Base-by-base conservation (phyloP, 2,797 vertebrate genomes). In the Channallabes apus region DNA sequence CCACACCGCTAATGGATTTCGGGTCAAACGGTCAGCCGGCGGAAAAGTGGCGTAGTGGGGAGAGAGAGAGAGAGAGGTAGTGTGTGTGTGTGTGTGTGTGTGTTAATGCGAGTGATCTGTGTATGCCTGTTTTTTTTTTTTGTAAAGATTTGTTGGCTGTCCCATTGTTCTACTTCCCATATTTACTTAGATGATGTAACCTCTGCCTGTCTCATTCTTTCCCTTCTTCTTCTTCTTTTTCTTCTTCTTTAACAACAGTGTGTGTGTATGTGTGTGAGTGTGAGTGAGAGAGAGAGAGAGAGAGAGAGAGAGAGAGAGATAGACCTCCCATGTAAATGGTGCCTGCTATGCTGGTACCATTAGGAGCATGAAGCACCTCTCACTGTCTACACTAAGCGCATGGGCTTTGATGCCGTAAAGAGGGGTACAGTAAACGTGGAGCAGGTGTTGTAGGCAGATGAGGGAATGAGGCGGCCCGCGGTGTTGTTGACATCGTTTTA, bases 401-500 rank as follows among this genome's bases (percentile, higher is more conserved):
- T 93, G 89, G 86, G 87, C 89, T 94, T 94, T 94, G 92, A 93
- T 90, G 90, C 89, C 87, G 89, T 92, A 92, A 92, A 93, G 92
- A 93, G 91, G 86, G 62, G 90, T 91, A 89, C 90, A 92, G 86
- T 91, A 93, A 90, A 93, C 92, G 93, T 91, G 88, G 89, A 93
- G 92, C 94, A 91, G 92, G 94, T 95, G 93, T 94, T 90, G 81
- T 82, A 88, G 92, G 91, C 94, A 96, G 94, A 95, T 95, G 93
- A 92, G 90, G 84, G 8, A 18, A 12, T 80, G 35, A 83, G 92
- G 89, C 88, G 82, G 87, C 80, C 79, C 82, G 65, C 46, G 0
- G 29, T 41, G 20, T 15, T 9, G 56, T 41, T 8, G 80, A 83
- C 92, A 88, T 94, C 92, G 89, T 88, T 92, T 92, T 91, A 85